These are phyloP conservation scores for Papilio dardanus DNA, from an alignment of 1,140 invertebrate genomes.

Conservation along the genomic window DNA sequence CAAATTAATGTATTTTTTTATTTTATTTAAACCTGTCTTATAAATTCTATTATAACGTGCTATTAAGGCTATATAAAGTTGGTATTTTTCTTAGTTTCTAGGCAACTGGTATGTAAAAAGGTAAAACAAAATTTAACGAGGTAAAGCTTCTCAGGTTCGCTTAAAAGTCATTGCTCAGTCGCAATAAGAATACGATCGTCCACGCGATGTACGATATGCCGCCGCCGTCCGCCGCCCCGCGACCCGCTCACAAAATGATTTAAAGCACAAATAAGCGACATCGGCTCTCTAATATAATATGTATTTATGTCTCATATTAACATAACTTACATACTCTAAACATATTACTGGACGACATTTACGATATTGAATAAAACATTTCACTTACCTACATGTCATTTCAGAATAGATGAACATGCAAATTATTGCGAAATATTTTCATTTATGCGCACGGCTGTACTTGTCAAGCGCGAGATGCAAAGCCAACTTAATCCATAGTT, in stretches of 20 bases:
- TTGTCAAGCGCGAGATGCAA: background rate
- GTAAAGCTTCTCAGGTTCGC: slow-evolving; percentile 26
- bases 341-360: slow-evolving; percentile 38
- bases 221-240: background rate
- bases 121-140: slow-evolving; percentile 34
- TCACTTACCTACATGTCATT: slow-evolving; percentile 24
- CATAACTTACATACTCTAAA: slow-evolving; percentile 44
- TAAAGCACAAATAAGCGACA: slow-evolving; percentile 49
- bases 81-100: slow-evolving; percentile 5
- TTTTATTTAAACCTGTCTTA: too few relatives aligned
- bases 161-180: slow-evolving; percentile 37
- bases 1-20: background rate
- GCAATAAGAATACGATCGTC: slow-evolving; percentile 36
- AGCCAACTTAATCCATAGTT: background rate
- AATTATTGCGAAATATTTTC: slow-evolving; percentile 22
- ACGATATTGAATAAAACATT: slow-evolving; percentile 31
- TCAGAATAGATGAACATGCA: slow-evolving; percentile 16
- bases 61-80: background rate
- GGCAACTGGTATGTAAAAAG: slow-evolving; percentile 32
- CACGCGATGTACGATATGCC: slow-evolving; percentile 35
- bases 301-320: slow-evolving; percentile 48
- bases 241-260: slow-evolving; percentile 46
- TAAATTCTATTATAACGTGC: background rate
- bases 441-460: background rate
- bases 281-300: slow-evolving; percentile 50